These are phyloP conservation scores for Hiodon alosoides DNA, from an alignment of 2,113 vertebrate genomes.

Conservation along the genomic window DNA sequence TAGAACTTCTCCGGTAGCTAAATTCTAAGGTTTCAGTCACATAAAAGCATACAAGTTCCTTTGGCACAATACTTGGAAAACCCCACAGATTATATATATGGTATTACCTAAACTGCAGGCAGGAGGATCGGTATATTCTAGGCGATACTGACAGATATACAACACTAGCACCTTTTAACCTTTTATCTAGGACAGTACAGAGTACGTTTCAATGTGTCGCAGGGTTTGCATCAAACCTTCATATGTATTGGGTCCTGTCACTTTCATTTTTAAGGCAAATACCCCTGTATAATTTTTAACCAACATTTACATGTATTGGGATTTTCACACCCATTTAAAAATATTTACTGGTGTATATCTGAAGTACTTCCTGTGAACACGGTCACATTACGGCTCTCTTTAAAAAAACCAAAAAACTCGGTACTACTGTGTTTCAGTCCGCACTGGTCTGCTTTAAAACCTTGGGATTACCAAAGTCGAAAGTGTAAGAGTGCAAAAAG, in stretches of 20 bases:
- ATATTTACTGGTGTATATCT: slow-evolving; percentile 36
- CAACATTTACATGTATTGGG: slow-evolving; percentile 60
- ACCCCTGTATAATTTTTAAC: slow-evolving; percentile 55
- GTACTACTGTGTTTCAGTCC: slow-evolving; percentile 22
- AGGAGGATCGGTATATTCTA: slow-evolving; percentile 45
- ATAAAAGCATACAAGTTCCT: slow-evolving; percentile 50
- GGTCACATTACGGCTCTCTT: slow-evolving; percentile 12
- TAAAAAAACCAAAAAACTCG: neutral
- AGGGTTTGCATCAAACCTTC: slow-evolving; percentile 47
- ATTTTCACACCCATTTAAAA: slow-evolving; percentile 54
- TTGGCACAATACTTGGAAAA: slow-evolving; percentile 59
- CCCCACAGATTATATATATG: slow-evolving; percentile 38
- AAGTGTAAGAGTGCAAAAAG: slow-evolving; percentile 62
- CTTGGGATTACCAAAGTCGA: slow-evolving; percentile 30
- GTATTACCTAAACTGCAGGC: slow-evolving; percentile 43
- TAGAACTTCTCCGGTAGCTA: slow-evolving; percentile 23
- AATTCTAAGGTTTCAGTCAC: slow-evolving; percentile 25
- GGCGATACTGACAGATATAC: slow-evolving; percentile 53
- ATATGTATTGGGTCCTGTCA: slow-evolving; percentile 55
- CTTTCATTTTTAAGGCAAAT: slow-evolving; percentile 73
- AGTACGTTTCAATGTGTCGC: slow-evolving; percentile 52
- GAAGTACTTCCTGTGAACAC: slow-evolving; percentile 40
- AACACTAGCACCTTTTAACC: slow-evolving; percentile 65
- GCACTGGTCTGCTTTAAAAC: slow-evolving; percentile 22
- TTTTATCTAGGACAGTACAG: slow-evolving; percentile 53